These are phyloP conservation scores for Neodiprion fabricii DNA, from an alignment of 1,140 invertebrate genomes.

Conservation along the genomic window DNA sequence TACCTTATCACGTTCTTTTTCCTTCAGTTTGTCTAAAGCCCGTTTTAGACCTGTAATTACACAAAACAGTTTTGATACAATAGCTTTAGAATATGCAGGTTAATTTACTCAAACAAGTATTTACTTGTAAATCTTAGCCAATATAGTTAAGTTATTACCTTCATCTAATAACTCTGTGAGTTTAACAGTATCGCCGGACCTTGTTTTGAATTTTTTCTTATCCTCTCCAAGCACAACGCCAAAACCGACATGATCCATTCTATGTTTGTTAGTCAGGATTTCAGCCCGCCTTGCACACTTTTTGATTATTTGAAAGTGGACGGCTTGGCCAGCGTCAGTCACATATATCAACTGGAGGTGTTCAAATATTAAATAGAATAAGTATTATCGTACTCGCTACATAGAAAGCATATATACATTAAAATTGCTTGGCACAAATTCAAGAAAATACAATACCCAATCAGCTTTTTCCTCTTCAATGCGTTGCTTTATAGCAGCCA, in stretches of 20 bases:
- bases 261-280: slow-evolving; percentile 69
- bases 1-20: slow-evolving; percentile 90
- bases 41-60: slow-evolving; percentile 72
- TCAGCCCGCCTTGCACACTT: slow-evolving; percentile 75
- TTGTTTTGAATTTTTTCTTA: slow-evolving; percentile 99
- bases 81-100: too few species aligned
- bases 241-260: slow-evolving; percentile 92
- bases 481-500: slow-evolving; percentile 90
- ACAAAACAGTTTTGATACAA: slow-evolving; percentile 17
- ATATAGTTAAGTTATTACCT: slow-evolving; percentile 61
- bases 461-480: slow-evolving; percentile 88
- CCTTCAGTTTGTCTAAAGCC: slow-evolving; percentile 83
- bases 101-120: too few species aligned
- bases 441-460: slow-evolving; percentile 61
- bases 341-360: slow-evolving; percentile 83
- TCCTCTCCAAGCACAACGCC: slow-evolving; percentile 98
- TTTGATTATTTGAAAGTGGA: slow-evolving; percentile 82
- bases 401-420: not conserved
- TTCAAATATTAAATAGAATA: slow-evolving; percentile 9
- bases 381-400: not conserved
- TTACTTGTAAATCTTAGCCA: too few species aligned
- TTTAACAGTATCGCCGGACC: slow-evolving; percentile 95
- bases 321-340: slow-evolving; percentile 89
- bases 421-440: not conserved
- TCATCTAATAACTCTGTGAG: slow-evolving; percentile 93